Percentiles rank a stretch among this genome's conserved stretches.
Conservation (phyloP, 1,140 invertebrate genomes). For the Drosophila leontia region DNA sequence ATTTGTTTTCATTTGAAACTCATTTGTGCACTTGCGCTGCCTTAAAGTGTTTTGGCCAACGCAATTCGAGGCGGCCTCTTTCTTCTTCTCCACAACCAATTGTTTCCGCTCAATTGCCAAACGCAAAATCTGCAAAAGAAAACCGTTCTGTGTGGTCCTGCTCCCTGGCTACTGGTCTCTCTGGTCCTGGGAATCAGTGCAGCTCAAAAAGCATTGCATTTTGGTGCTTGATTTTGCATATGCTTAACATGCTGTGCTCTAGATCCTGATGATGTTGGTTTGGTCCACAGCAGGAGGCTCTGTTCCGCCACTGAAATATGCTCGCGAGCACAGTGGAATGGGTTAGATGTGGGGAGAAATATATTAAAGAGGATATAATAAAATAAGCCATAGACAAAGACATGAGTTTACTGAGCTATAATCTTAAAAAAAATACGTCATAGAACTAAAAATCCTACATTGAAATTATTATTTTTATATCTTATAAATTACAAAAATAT, state of each 20-base stretch:
- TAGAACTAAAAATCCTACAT: too few species aligned
- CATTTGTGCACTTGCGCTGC: slow-evolving; percentile 77
- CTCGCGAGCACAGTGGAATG: slow-evolving; percentile 20
- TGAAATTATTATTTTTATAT: background rate
- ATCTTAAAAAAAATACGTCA: too few species aligned
- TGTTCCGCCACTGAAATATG: background rate
- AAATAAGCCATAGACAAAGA: background rate
- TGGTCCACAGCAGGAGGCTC: slow-evolving; percentile 7
- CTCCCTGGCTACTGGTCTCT: slow-evolving; percentile 48
- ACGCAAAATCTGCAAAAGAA: slow-evolving; percentile 39
- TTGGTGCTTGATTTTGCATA: slow-evolving; percentile 71
- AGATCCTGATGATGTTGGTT: slow-evolving; percentile 41
- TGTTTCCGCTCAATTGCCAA: slow-evolving; percentile 76
- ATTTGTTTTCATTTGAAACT: slow-evolving; percentile 77
- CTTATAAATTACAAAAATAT: too few species aligned
- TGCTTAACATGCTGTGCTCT: slow-evolving; percentile 66
- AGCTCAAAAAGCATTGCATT: slow-evolving; percentile 70
- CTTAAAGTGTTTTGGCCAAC: slow-evolving; percentile 72
- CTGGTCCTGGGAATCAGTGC: slow-evolving; percentile 63
- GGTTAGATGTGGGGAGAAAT: background rate
- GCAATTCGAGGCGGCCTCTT: slow-evolving; percentile 51
- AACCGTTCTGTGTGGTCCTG: slow-evolving; percentile 37
- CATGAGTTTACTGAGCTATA: too few species aligned
- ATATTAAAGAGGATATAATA: background rate
- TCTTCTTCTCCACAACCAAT: slow-evolving; percentile 47